Conservation (phyloP, 2,888 invertebrate species). For the Himalopsyche kuldschensis region DNA sequence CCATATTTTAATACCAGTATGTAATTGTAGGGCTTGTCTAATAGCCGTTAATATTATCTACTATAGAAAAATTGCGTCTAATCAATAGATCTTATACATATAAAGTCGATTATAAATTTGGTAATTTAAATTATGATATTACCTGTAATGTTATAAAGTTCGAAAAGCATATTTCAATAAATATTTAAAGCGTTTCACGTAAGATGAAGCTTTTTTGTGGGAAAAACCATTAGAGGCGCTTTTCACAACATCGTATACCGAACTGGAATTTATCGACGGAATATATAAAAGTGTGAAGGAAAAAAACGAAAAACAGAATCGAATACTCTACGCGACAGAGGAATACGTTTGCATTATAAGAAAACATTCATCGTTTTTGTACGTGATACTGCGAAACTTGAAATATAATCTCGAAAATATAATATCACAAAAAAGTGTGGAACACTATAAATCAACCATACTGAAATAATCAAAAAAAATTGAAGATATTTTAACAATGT, state of each 20-base stretch:
- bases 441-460: neutral
- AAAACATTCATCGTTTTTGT: slow-evolving; percentile 2
- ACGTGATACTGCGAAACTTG: neutral
- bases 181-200: neutral
- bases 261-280: slow-evolving; percentile 3
- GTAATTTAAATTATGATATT: neutral
- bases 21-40: too few relatives aligned
- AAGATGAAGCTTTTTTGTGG: neutral
- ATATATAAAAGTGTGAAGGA: slow-evolving; percentile 11
- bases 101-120: neutral
- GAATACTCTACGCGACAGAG: neutral
- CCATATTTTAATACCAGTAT: too few relatives aligned
- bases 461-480: neutral
- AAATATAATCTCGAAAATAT: neutral
- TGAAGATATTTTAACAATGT: neutral
- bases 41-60: too few relatives aligned
- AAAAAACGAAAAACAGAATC: neutral
- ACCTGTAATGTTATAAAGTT: too few relatives aligned
- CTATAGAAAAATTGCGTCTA: too few relatives aligned
- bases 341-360: slow-evolving; percentile 3
- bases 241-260: neutral
- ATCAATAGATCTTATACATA: too few relatives aligned
- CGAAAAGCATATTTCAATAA: neutral
- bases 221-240: neutral
- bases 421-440: neutral